phyloP scores from a whole-genome alignment of 2,888 invertebrate species.

The Neoscelio sp. region DNA sequence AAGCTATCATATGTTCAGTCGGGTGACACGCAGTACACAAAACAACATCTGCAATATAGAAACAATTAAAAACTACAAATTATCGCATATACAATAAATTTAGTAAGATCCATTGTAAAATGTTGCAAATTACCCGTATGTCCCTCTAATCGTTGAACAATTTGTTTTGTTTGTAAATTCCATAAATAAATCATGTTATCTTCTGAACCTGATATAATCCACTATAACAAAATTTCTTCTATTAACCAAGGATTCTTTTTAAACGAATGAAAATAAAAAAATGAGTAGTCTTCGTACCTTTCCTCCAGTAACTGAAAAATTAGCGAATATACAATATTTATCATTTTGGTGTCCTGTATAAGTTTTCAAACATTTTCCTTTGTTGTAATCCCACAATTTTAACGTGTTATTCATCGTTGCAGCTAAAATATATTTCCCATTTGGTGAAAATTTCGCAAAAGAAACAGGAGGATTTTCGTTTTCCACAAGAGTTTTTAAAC shows the following conservation, averaged over 20 bases:
- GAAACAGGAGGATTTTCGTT: conserved; percentile 99
- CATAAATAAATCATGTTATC: conserved; percentile 99
- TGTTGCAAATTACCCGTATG: conserved; percentile 98
- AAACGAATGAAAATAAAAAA: conserved; percentile 26
- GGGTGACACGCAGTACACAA: conserved; percentile 99
- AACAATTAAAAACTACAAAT: conserved; percentile 3
- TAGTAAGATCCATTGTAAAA: too few relatives aligned
- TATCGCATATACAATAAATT: neutral
- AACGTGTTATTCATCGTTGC: conserved; percentile 99
- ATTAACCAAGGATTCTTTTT: conserved; percentile 8
- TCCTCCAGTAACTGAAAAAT: conserved; percentile 99
- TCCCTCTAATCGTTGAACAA: conserved; percentile 98
- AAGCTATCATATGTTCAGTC: conserved; percentile 99
- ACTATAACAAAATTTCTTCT: neutral
- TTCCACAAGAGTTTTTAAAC: conserved; percentile 99
- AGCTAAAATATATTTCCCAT: conserved; percentile 99
- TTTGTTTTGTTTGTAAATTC: conserved; percentile 99
- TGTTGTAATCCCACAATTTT: conserved; percentile 99
- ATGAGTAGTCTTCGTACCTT: conserved; percentile 90
- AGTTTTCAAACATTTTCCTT: conserved; percentile 99
- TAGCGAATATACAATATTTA: conserved; percentile 99
- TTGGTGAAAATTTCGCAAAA: conserved; percentile 99
- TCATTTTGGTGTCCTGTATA: conserved; percentile 99
- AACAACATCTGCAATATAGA: conserved; percentile 88
- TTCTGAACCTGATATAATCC: conserved; percentile 99